Conservation (phyloP, 2,888 invertebrate genomes). For the Amblyjoppa proteus region DNA sequence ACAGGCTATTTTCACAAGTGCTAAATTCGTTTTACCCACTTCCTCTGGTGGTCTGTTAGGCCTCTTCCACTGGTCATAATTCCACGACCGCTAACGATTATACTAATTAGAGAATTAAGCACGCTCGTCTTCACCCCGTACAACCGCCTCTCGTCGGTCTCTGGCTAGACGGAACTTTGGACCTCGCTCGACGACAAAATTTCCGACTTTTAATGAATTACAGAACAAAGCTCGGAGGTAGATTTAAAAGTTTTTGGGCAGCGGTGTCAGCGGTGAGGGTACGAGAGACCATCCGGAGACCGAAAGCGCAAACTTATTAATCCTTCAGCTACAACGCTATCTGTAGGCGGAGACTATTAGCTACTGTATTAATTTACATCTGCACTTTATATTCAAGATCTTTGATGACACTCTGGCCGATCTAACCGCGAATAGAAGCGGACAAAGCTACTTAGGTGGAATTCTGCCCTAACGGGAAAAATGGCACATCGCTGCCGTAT, state of each 20-base stretch:
- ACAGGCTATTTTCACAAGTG: constrained; percentile 63
- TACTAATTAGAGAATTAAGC: constrained; percentile 74
- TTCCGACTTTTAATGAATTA: constrained; percentile 74
- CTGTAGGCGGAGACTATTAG: background rate
- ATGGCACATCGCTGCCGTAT: background rate
- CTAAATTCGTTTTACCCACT: constrained; percentile 68
- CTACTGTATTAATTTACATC: background rate
- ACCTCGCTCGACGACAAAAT: constrained; percentile 41
- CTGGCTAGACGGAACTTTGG: constrained; percentile 9
- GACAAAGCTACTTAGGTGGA: background rate
- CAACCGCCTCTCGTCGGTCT: constrained; percentile 35
- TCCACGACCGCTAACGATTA: constrained; percentile 72
- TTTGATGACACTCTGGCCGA: background rate
- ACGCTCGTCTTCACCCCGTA: constrained; percentile 42
- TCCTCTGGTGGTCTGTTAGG: constrained; percentile 18
- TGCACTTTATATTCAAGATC: background rate
- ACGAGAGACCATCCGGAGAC: background rate
- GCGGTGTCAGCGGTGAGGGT: background rate
- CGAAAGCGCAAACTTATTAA: background rate
- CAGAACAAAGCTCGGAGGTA: constrained; percentile 67
- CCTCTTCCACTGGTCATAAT: constrained; percentile 34
- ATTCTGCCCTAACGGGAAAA: background rate
- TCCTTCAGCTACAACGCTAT: background rate
- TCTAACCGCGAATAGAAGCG: background rate
- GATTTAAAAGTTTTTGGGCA: constrained; percentile 60